Conservation (phyloP, 2,113 vertebrate species). For the Albula glossodonta region DNA sequence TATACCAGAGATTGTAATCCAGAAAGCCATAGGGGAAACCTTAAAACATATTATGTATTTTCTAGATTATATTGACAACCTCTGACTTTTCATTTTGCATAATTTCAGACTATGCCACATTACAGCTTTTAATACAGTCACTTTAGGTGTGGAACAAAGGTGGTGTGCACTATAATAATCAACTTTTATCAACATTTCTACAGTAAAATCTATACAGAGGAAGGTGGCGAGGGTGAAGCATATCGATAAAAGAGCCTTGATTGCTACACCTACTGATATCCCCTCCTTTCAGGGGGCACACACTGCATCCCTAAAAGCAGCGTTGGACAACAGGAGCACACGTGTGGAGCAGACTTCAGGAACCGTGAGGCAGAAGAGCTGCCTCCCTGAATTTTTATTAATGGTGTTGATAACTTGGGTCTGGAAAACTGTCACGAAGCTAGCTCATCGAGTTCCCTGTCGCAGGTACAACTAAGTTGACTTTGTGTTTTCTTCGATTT, state of each 20-base stretch:
- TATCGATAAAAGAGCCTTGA: constrained; percentile 10
- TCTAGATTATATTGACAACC: too few species aligned
- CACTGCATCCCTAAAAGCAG: constrained; percentile 32
- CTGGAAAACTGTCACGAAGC: constrained; percentile 39
- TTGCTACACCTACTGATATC: not conserved
- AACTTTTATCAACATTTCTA: not conserved
- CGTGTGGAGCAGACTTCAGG: constrained; percentile 57
- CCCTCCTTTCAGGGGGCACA: constrained; percentile 22
- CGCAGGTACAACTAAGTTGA: constrained; percentile 45
- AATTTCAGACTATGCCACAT: too few species aligned
- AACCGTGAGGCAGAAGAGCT: constrained; percentile 38
- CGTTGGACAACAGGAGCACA: constrained; percentile 50
- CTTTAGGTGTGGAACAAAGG: not conserved
- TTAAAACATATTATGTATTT: not conserved
- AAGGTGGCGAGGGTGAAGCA: not conserved
- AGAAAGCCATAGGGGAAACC: not conserved
- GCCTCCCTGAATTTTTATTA: constrained; percentile 50
- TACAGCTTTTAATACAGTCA: not conserved
- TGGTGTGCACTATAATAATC: not conserved
- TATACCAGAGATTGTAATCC: not conserved
- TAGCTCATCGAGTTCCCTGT: constrained; percentile 39
- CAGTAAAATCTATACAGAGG: not conserved
- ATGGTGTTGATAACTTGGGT: constrained; percentile 53
- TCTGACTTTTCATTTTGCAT: too few species aligned
- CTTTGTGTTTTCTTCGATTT: constrained; percentile 34